These are phyloP conservation scores for Eubucco bourcierii DNA, from an alignment of 2,113 vertebrate species.

Conservation along the genomic window DNA sequence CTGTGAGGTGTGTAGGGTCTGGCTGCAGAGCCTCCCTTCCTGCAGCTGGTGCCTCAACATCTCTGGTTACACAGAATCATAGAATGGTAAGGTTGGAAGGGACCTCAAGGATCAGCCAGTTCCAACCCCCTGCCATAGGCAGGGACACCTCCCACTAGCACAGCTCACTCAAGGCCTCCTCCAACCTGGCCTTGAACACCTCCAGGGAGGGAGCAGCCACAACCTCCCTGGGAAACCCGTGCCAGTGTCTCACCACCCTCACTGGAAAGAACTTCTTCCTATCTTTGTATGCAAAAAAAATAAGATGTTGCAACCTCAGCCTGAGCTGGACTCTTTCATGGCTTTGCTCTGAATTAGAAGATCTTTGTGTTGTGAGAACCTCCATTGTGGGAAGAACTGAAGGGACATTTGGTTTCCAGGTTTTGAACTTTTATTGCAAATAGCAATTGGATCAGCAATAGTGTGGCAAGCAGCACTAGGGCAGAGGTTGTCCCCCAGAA, in stretches of 20 bases:
- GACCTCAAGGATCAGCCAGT: no score
- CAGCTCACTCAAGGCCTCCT: no score
- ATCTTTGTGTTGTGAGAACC: neutral
- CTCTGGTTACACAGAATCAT: neutral
- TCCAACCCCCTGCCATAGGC: no score
- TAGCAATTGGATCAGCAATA: neutral
- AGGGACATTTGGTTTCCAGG: neutral
- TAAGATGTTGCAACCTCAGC: neutral
- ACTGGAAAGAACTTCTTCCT: no score
- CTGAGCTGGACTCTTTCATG: neutral
- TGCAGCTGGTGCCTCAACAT: rapidly evolving
- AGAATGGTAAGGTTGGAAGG: no score
- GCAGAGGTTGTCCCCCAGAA: neutral
- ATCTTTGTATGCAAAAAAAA: neutral
- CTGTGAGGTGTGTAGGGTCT: neutral
- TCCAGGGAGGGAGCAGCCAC: no score
- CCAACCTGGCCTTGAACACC: no score
- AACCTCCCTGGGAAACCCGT: no score
- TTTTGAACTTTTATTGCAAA: neutral
- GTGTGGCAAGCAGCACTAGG: neutral
- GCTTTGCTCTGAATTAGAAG: neutral
- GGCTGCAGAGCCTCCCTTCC: neutral
- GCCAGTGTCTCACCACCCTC: no score
- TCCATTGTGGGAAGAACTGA: no score
- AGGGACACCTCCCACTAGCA: no score